These are phyloP conservation scores for Syncerus caffer DNA, from an alignment of 2,797 vertebrate genomes.

Conservation along the genomic window DNA sequence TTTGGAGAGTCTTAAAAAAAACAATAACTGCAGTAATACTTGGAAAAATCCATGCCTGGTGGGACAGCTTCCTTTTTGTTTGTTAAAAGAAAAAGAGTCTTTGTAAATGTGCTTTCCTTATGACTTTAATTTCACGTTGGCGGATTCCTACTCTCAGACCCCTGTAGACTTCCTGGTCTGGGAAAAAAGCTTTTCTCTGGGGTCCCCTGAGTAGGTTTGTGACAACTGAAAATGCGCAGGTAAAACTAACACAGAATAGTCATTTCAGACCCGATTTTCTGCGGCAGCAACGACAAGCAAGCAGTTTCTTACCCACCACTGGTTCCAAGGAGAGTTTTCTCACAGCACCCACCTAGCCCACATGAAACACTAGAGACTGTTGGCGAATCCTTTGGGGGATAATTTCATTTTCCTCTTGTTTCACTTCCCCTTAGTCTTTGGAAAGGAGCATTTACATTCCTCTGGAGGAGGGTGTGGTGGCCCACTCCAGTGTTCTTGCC, in stretches of 20 bases:
- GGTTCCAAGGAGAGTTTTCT: background rate
- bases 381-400: background rate
- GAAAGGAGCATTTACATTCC: background rate
- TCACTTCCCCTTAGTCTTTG: background rate
- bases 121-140: conserved; percentile 70
- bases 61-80: conserved; percentile 51
- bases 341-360: background rate
- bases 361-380: background rate
- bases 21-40: conserved; percentile 14
- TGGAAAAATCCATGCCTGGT: conserved; percentile 48
- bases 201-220: conserved; percentile 47
- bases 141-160: conserved; percentile 43
- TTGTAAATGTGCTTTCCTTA: conserved; percentile 60
- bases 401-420: background rate
- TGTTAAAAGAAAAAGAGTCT: conserved; percentile 67
- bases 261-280: conserved; percentile 53
- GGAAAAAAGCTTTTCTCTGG: conserved; percentile 53
- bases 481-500: background rate
- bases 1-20: conserved; percentile 39
- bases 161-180: conserved; percentile 41
- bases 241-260: conserved; percentile 34
- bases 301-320: background rate
- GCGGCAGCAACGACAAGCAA: background rate
- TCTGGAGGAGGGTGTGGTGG: background rate
- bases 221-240: conserved; percentile 62